Conservation (phyloP, 2,888 invertebrate genomes). For the Choreutis nemorana region DNA sequence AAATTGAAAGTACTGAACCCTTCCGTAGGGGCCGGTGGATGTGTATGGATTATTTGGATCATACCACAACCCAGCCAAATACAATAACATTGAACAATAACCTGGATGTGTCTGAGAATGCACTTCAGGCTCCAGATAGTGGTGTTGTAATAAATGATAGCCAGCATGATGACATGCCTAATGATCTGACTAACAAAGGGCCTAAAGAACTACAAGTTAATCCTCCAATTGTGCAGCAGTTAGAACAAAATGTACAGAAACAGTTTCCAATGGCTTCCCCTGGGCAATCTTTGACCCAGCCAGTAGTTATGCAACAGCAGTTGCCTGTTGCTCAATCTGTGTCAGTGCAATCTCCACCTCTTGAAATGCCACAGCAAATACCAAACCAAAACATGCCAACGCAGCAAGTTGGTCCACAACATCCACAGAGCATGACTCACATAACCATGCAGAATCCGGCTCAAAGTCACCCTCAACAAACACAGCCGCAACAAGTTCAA, state of each 20-base stretch:
- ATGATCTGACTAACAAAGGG: slow-evolving; percentile 55
- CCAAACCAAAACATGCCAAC: slow-evolving; percentile 44
- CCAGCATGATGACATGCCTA: slow-evolving; percentile 58
- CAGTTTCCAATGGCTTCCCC: slow-evolving; percentile 62
- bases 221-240: slow-evolving; percentile 47
- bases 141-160: slow-evolving; percentile 60
- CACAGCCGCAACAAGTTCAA: slow-evolving; percentile 56
- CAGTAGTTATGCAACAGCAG: slow-evolving; percentile 50
- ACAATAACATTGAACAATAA: slow-evolving; percentile 57
- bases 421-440: slow-evolving; percentile 62
- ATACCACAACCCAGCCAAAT: slow-evolving; percentile 69
- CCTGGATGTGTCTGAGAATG: slow-evolving; percentile 48
- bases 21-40: slow-evolving; percentile 93
- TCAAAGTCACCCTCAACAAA: slow-evolving; percentile 39
- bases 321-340: slow-evolving; percentile 38
- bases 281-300: slow-evolving; percentile 59
- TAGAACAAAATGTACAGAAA: slow-evolving; percentile 57
- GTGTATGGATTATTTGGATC: slow-evolving; percentile 94
- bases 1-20: slow-evolving; percentile 95
- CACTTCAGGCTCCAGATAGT: slow-evolving; percentile 55
- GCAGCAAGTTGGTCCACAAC: slow-evolving; percentile 55
- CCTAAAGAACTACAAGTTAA: slow-evolving; percentile 58
- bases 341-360: slow-evolving; percentile 57
- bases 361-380: slow-evolving; percentile 62
- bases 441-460: slow-evolving; percentile 54